Evolutionary conservation across 2,113 vertebrate species (phyloP).

Genomic region (Panthera leo): DNA sequence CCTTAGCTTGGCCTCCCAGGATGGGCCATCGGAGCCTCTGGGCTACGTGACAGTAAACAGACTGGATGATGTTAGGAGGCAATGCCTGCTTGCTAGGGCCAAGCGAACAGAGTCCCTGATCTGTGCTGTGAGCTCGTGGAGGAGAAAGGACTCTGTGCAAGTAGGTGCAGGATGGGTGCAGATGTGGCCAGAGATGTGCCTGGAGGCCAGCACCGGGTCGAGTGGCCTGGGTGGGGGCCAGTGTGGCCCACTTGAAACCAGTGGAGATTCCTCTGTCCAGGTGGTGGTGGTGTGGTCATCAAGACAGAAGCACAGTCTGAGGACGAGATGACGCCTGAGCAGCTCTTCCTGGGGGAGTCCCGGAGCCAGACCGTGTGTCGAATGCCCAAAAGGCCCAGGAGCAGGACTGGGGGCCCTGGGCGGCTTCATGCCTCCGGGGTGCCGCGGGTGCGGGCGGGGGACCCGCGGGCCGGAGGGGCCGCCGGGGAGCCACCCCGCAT

Average conservation of each 20-base stretch:
- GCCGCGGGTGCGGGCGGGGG: not conserved
- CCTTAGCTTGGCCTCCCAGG: not conserved
- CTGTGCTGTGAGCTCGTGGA: not conserved
- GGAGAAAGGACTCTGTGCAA: too few species aligned
- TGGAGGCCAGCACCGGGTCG: not conserved
- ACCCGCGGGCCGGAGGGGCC: not conserved
- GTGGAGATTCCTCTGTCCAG: slow-evolving; percentile 6
- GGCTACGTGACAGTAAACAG: not conserved
- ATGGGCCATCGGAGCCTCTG: not conserved
- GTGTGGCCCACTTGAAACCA: not conserved
- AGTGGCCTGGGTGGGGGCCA: fast-evolving
- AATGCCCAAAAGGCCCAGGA: not conserved
- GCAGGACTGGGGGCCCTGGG: not conserved
- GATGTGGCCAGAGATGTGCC: not conserved
- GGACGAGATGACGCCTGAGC: not conserved
- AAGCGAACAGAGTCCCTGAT: not conserved
- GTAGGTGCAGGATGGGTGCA: not conserved
- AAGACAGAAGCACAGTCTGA: slow-evolving; percentile 60
- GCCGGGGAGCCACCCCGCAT: not conserved
- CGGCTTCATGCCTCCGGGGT: not conserved
- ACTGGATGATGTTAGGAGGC: not conserved
- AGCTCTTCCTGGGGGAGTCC: not conserved
- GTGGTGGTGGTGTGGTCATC: slow-evolving; percentile 21
- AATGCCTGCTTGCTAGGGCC: not conserved
- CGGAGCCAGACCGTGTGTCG: not conserved